These are phyloP conservation scores for Chrysomallon squamiferum DNA, from an alignment of 1,140 invertebrate species.

Conservation along the genomic window DNA sequence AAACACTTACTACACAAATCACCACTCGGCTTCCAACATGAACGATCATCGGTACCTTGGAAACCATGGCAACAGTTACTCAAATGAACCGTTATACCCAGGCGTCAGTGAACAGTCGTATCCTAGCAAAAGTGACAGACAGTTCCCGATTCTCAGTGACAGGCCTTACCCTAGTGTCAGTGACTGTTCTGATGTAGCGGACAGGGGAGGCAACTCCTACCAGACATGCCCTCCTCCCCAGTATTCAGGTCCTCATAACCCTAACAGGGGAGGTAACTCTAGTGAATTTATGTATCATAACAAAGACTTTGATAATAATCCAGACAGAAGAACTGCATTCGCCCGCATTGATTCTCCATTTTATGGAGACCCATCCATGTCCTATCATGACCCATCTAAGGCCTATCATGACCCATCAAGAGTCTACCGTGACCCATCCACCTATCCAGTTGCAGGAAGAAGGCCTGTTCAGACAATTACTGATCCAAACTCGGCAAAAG, in stretches of 20 bases:
- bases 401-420: no score
- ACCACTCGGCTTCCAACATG: no score
- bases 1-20: no score
- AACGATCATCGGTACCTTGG: no score
- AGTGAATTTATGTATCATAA: neutral
- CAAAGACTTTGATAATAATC: neutral
- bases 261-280: neutral
- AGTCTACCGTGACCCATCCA: no score
- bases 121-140: no score
- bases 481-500: neutral
- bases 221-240: neutral
- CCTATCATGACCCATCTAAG: neutral
- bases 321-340: neutral
- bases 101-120: no score
- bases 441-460: neutral
- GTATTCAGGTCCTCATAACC: neutral
- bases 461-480: neutral
- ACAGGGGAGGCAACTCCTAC: no score
- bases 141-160: no score
- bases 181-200: no score
- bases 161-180: neutral
- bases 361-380: conserved; percentile 1
- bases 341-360: neutral
- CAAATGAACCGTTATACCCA: no score
- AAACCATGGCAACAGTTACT: no score